Conservation (phyloP, 2,888 invertebrate genomes). For the Drosophila anomelani region DNA sequence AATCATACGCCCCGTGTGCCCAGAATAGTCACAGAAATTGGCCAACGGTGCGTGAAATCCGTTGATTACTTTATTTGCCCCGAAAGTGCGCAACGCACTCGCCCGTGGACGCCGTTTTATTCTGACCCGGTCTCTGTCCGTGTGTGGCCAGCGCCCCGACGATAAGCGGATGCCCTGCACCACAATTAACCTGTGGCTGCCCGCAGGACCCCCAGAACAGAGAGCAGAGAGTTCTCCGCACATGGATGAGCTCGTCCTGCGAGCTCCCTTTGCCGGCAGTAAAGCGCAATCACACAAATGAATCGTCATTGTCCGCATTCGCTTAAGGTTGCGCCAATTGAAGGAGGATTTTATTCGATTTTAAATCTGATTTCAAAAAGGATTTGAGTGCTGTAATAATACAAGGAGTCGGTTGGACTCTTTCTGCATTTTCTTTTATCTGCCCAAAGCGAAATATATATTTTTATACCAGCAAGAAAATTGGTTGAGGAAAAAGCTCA, state of each 20-base stretch:
- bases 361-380: slow-evolving; percentile 63
- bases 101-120: slow-evolving; percentile 20
- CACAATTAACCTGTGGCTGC: slow-evolving; percentile 68
- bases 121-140: not conserved
- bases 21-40: slow-evolving; percentile 60
- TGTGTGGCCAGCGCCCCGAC: slow-evolving; percentile 25
- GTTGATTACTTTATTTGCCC: slow-evolving; percentile 79
- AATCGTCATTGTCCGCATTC: slow-evolving; percentile 58
- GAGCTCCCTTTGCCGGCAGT: slow-evolving; percentile 34
- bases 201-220: slow-evolving; percentile 1
- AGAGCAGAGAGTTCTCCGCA: slow-evolving; percentile 1
- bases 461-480: slow-evolving; percentile 52
- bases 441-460: slow-evolving; percentile 37
- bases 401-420: slow-evolving; percentile 1
- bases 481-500: slow-evolving; percentile 16
- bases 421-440: slow-evolving; percentile 53
- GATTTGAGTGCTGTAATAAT: slow-evolving; percentile 35
- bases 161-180: slow-evolving; percentile 55
- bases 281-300: slow-evolving; percentile 67
- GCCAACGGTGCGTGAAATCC: slow-evolving; percentile 67
- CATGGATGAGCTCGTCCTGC: not conserved
- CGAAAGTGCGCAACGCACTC: slow-evolving; percentile 49
- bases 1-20: slow-evolving; percentile 68
- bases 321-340: slow-evolving; percentile 35
- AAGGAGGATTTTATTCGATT: slow-evolving; percentile 68